Percentiles rank a stretch among this genome's conserved stretches.
phyloP scores from a whole-genome alignment of 1,140 invertebrate species.

The Eupristina koningsbergeri region DNA sequence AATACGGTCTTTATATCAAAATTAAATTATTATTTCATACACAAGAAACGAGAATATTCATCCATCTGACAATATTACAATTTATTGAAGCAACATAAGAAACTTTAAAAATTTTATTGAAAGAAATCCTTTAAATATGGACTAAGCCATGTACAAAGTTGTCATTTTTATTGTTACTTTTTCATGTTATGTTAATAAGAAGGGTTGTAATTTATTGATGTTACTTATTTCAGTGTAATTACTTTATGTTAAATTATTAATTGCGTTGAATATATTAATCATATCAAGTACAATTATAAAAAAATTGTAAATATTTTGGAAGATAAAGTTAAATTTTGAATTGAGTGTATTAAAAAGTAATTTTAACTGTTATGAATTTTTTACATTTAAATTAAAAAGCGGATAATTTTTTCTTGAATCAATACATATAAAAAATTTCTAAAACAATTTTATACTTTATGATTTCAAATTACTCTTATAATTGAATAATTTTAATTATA shows the following conservation, averaged over 20 bases:
- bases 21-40: background rate
- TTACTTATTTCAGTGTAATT: too few species aligned
- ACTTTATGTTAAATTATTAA: too few species aligned
- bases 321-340: background rate
- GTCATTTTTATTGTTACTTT: too few species aligned
- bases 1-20: background rate
- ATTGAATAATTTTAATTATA: background rate
- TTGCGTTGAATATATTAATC: too few species aligned
- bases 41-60: background rate
- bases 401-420: background rate
- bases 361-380: too few species aligned
- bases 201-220: too few species aligned
- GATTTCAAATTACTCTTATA: background rate
- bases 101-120: background rate
- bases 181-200: too few species aligned
- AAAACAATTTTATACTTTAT: background rate
- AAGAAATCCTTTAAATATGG: background rate
- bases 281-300: too few species aligned
- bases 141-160: background rate
- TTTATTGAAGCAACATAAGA: background rate
- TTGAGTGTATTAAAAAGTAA: too few species aligned
- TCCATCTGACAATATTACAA: background rate
- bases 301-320: background rate
- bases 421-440: background rate
- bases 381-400: background rate